Conservation (phyloP, 2,888 invertebrate species). For the Polydrusus pterygomalis region DNA sequence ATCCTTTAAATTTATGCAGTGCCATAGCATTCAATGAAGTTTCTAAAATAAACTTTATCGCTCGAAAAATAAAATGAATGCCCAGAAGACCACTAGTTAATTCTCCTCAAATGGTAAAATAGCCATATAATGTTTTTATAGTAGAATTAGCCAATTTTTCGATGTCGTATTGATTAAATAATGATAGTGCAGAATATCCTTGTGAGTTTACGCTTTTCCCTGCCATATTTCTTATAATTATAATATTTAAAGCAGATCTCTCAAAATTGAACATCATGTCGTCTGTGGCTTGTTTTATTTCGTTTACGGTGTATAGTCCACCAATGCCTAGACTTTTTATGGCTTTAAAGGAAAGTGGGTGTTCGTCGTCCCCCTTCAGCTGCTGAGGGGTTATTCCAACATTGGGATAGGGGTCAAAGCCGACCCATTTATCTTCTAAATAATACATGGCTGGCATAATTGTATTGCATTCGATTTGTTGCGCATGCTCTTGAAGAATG, state of each 20-base stretch:
- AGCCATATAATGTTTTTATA: too few relatives aligned
- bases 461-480: too few relatives aligned
- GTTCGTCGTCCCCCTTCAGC: not conserved
- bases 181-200: not conserved
- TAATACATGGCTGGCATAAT: too few relatives aligned
- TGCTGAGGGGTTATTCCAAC: not conserved
- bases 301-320: not conserved
- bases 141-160: not conserved
- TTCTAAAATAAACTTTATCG: not conserved
- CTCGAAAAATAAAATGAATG: not conserved
- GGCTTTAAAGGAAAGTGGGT: not conserved
- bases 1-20: too few relatives aligned
- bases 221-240: not conserved
- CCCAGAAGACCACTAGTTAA: not conserved
- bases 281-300: not conserved
- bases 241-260: slow-evolving; percentile 13
- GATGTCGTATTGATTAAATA: not conserved
- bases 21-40: too few relatives aligned
- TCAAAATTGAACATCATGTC: not conserved
- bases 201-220: too few relatives aligned
- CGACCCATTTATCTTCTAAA: too few relatives aligned
- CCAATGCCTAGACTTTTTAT: slow-evolving; percentile 13
- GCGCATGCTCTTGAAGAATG: too few relatives aligned
- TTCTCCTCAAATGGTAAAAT: too few relatives aligned
- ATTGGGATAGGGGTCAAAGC: slow-evolving; percentile 30